Evolutionary conservation across 2,797 vertebrate genomes (phyloP), one percentile per base, ranked within the genome.

Genomic region (Atherinosoma microstoma): DNA sequence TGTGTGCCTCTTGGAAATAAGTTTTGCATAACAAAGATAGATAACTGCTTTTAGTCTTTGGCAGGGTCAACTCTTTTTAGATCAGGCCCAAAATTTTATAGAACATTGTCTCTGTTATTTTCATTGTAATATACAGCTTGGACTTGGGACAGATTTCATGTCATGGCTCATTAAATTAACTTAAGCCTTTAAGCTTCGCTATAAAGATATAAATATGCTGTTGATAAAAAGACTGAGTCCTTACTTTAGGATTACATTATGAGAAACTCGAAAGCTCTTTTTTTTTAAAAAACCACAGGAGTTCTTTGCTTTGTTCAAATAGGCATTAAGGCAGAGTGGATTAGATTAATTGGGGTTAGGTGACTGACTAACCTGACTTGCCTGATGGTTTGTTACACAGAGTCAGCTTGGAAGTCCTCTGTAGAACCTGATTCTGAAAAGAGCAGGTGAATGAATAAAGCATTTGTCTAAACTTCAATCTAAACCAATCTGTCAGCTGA

Each of bases 31-130:
- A 59, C 66, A 45, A 13, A 82, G 87, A 88, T 70, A 80, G 83
- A 91, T 79, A 80, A 72, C 82, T 64, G 79, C 75, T 87, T 87
- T 88, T 84, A 89, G 78, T 70, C 65, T 73, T 79, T 80, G 83
- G 80, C 82, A 80, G 56, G 51, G 57, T 64, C 60, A 75, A 73
- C 67, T 86, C 72, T 81, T 65, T 65, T 63, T 61, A 73, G 65
- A 82, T 84, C 67, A 70, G 47, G 64, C 40, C 42, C 34, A 49
- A 66, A 76, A 84, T 79, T 76, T 53, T 88, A 86, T 85, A 78
- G 80, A 83, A 69, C 38, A 11, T 49, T 10, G 11, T 63, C 75
- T 76, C n/a, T 3, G 64, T 75, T 78, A 57, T 69, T 80, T 57
- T 84, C 67, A 85, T 82, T 81, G 78, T 79, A 84, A 82, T 64